phyloP scores from a whole-genome alignment of 2,113 vertebrate species.

The Pygoscelis adeliae region DNA sequence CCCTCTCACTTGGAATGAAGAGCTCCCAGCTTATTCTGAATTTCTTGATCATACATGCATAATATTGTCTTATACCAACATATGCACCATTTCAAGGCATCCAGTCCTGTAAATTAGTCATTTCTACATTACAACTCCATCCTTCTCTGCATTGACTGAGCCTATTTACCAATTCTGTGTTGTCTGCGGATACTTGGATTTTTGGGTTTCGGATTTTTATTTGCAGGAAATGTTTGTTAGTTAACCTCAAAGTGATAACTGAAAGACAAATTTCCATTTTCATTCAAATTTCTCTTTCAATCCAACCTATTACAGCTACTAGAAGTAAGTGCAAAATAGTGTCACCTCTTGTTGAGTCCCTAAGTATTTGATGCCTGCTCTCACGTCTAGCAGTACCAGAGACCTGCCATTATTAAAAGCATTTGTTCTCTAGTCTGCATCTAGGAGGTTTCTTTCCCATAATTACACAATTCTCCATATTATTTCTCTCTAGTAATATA shows the following conservation, averaged over 20 bases:
- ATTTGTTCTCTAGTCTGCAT: not conserved
- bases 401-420: not conserved
- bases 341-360: not conserved
- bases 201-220: not conserved
- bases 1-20: not conserved
- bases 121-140: not conserved
- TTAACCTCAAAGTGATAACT: not conserved
- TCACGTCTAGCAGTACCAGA: not conserved
- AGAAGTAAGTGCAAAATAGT: not conserved
- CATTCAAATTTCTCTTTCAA: not conserved
- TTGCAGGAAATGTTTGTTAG: not conserved
- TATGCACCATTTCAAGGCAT: not conserved
- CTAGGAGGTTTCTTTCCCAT: not conserved
- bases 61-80: not conserved
- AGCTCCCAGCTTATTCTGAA: not conserved
- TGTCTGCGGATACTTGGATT: not conserved
- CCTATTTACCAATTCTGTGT: not conserved
- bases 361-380: not conserved
- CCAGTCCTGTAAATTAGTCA: not conserved
- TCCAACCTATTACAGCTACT: not conserved
- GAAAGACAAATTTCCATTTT: not conserved
- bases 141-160: not conserved
- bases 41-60: not conserved
- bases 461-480: not conserved
- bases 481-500: not conserved